Evolutionary conservation across 2,888 invertebrate genomes (phyloP).

Genomic region (Standfussiana lucernea): DNA sequence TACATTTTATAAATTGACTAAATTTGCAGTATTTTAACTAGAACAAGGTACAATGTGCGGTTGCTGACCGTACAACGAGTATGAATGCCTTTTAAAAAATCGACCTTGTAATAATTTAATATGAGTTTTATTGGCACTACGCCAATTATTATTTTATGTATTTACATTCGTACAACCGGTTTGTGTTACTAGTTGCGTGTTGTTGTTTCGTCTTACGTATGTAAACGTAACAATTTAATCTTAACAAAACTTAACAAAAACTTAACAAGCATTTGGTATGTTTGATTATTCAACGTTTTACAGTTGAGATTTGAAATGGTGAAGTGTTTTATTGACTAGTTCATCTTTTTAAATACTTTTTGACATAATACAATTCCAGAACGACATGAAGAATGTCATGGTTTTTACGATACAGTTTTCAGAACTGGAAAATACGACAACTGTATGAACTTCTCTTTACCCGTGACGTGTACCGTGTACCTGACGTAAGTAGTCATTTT

Average conservation of each 20-base stretch:
- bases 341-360: neutral
- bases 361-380: neutral
- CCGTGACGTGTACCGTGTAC: constrained; percentile 37
- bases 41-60: too few relatives aligned
- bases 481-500: constrained; percentile 39
- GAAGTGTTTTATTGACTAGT: neutral
- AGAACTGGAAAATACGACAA: constrained; percentile 13
- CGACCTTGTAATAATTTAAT: constrained; percentile 57
- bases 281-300: constrained; percentile 3
- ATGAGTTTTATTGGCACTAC: constrained; percentile 49
- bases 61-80: too few relatives aligned
- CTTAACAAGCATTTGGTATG: neutral
- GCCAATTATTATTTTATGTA: constrained; percentile 56
- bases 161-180: constrained; percentile 56
- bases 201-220: constrained; percentile 37
- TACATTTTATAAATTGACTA: too few relatives aligned
- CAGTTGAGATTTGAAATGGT: neutral
- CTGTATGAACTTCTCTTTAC: constrained; percentile 2
- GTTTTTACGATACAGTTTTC: neutral
- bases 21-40: too few relatives aligned
- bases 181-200: constrained; percentile 35
- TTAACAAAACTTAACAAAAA: constrained; percentile 46
- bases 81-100: constrained; percentile 14
- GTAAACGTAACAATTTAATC: constrained; percentile 34
- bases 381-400: neutral